phyloP scores from a whole-genome alignment of 2,113 vertebrate species.

The Istiophorus platypterus region DNA sequence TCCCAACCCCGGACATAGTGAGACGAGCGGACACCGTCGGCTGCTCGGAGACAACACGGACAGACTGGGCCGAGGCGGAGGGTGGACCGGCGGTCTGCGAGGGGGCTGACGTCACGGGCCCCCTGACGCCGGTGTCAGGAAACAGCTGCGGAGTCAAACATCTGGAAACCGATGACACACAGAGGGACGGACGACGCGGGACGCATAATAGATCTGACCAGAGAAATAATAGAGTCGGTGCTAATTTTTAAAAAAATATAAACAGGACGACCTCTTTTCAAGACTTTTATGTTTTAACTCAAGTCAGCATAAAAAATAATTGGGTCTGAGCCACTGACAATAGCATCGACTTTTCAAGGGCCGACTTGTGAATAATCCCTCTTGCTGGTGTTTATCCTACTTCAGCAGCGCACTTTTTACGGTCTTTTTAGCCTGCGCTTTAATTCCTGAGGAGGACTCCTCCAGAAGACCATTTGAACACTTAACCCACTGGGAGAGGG shows the following conservation, averaged over 20 bases:
- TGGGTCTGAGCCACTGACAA: background rate
- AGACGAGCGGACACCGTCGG: background rate
- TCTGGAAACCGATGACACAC: background rate
- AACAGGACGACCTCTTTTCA: no score
- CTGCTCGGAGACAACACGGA: background rate
- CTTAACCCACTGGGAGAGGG: background rate
- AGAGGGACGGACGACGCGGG: no score
- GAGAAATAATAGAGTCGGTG: background rate
- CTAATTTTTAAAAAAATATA: background rate
- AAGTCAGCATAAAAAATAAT: background rate
- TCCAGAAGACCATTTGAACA: background rate
- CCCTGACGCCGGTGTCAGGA: slow-evolving; percentile 42
- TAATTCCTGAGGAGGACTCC: no score
- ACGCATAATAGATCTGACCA: no score
- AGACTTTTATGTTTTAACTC: background rate
- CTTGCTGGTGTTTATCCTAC: background rate
- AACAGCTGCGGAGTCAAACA: slow-evolving; percentile 29
- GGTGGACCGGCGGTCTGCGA: slow-evolving; percentile 44
- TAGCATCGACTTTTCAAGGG: background rate
- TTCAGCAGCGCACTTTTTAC: background rate
- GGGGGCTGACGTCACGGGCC: slow-evolving; percentile 60
- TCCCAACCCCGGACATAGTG: slow-evolving; percentile 57
- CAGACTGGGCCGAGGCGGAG: background rate
- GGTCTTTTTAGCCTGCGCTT: no score
- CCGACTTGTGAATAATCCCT: background rate